A percentile compares a stretch with the other conserved stretches of the same genome.
These are phyloP conservation scores for Pionites leucogaster DNA, from an alignment of 2,113 vertebrate species.

Conservation along the genomic window DNA sequence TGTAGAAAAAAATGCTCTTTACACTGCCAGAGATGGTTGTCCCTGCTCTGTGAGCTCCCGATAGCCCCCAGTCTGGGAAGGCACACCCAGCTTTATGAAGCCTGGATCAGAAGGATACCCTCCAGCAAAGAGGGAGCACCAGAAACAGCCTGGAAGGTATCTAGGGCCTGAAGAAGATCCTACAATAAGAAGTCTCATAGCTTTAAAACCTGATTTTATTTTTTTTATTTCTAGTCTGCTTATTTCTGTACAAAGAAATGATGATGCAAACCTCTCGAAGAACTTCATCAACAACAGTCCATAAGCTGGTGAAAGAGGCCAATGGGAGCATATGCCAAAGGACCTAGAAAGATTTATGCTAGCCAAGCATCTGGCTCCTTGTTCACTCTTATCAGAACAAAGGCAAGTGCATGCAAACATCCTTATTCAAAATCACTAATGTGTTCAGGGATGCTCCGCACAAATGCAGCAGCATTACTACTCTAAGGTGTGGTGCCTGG, in stretches of 20 bases:
- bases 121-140: background rate
- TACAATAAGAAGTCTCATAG: background rate
- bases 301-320: background rate
- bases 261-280: background rate
- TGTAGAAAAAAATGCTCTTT: background rate
- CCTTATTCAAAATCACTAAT: background rate
- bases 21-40: background rate
- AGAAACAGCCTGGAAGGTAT: background rate
- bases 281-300: background rate
- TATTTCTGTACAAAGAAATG: background rate
- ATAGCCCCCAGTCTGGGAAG: background rate
- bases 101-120: background rate
- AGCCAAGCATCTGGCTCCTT: background rate
- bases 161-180: background rate
- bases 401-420: slow-evolving; percentile 23
- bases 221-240: background rate
- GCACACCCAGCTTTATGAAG: background rate
- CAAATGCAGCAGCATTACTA: background rate
- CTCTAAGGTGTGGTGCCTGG: background rate
- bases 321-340: background rate
- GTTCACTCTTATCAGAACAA: background rate
- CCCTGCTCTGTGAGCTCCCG: background rate
- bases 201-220: background rate
- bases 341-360: background rate
- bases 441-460: background rate